Evolutionary conservation across 2,888 invertebrate species (phyloP), one percentile per base, ranked within the genome.

Genomic region (Cerastis rubricosa): DNA sequence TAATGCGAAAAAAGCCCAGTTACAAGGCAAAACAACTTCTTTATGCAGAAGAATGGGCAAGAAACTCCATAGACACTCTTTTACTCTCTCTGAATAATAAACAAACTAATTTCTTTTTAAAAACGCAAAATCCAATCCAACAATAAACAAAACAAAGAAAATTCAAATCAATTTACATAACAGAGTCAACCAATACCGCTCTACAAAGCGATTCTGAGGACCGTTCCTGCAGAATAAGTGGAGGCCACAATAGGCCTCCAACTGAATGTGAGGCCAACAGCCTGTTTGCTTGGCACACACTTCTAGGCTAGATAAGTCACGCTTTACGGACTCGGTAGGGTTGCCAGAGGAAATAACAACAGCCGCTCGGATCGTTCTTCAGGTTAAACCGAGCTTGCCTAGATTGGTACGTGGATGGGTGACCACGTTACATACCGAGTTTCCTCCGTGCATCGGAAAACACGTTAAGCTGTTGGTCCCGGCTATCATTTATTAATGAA

Each of bases 231-330:
- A 82, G 76, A 76, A 78, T 75, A 83, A 81, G 71, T 78, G 75
- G 73, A 78, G 65, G 67, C 85, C 69, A 84, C 79, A 86, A 82
- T 84, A 70, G 82, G 73, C 75, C 65, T 76, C 57, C 29, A 76
- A 65, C 59, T 71, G 84, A 66, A 35, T 78, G 77, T 67, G 83
- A 86, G 77, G 80, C 83, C 80, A 81, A 80, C 83, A 81, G 83
- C 85, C 86, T 85, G 84, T 87, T 83, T 81, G 83, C 86, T 78
- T 70, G 74, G 75, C 74, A 78, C 71, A 77, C 80, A 70, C 86
- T 85, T 68, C 80, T 80, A 71, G 83, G 78, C 75, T 67, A 86
- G 87, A 88, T 88, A 88, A 85, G 88, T 84, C 88, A 88, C 87
- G 87, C 76, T 80, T 70, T 51, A 64, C 40, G 17, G 12, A 51